Evolutionary conservation across 2,113 vertebrate species (phyloP).

Genomic region (Boulengeromyrus knoepffleri): DNA sequence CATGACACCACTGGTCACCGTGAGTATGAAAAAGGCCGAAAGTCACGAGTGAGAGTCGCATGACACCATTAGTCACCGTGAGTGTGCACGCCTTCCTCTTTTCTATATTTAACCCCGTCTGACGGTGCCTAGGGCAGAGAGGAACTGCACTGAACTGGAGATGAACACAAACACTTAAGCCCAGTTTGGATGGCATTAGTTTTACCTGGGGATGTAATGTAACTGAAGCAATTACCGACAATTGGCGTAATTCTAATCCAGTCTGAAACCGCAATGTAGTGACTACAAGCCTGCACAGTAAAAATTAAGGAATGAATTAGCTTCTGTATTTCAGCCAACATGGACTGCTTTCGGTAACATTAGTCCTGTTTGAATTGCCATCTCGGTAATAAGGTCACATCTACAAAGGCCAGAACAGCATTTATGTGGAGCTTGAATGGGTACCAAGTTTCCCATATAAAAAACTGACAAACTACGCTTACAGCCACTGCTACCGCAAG

Average conservation of each 20-base stretch:
- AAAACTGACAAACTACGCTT: background rate
- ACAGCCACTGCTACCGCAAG: background rate
- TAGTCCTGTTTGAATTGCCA: background rate
- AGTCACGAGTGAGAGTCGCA: background rate
- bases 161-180: background rate
- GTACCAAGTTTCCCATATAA: background rate
- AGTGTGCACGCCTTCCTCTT: background rate
- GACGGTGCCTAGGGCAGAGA: background rate
- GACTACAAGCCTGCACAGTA: background rate
- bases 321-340: background rate
- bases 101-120: background rate
- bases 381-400: background rate
- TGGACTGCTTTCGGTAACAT: background rate
- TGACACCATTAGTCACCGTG: background rate
- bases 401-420: background rate
- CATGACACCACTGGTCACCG: background rate
- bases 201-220: background rate
- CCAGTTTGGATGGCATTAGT: background rate
- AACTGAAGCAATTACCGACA: background rate
- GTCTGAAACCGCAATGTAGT: background rate
- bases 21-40: background rate
- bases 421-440: background rate
- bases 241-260: background rate
- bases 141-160: background rate
- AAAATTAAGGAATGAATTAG: background rate